Evolutionary conservation across 1,140 invertebrate species (phyloP), one percentile per base, ranked within the genome.

Genomic region (Eurytemora carolleeae): DNA sequence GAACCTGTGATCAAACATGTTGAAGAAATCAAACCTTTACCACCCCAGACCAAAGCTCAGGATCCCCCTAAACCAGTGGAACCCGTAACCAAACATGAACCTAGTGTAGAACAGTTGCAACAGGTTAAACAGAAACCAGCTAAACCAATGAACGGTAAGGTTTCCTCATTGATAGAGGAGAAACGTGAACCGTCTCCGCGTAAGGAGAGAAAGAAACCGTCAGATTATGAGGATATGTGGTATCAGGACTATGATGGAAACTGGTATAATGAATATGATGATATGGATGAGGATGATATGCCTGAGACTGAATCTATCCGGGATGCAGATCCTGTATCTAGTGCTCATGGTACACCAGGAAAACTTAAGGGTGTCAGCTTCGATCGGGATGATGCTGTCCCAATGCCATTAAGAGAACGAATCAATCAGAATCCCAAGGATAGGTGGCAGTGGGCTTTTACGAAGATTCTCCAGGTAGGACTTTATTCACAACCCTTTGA

Each of bases 401-500:
- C 31, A 44, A 12, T n/a, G 31, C 31, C 7, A 12, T 44, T 44
- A n/a, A 44, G n/a, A 44, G 31, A 44, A 44, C 31, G 31, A n/a
- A 12, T n/a, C 31, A 7, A n/a, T n/a, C 31, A 44, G 31, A 44
- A 44, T 44, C 31, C 31, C n/a, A 44, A 44, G 31, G 31, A 44
- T n/a, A 44, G 52, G 17, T 62, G 60, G 60, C 60, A 62, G 21
- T 62, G 60, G 60, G 60, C 60, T 1, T 62, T 62, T 53, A 55
- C 53, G 15, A 55, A 26, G 15, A 53, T 62, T 7, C 53, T 62
- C 21, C 60, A 62, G 60, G 60, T 62, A 58, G 57, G 60, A 24
- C 2, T 18, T 18, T 31, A n/a, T 44, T 44, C 18, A 21, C 2
- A 18, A 3, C 2, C 56, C n/a, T 16, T 57, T 24, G n/a, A n/a